Evolutionary conservation across 2,797 vertebrate genomes (phyloP), one percentile per base, ranked within the genome.

Genomic region (Lepilemur septentrionalis): DNA sequence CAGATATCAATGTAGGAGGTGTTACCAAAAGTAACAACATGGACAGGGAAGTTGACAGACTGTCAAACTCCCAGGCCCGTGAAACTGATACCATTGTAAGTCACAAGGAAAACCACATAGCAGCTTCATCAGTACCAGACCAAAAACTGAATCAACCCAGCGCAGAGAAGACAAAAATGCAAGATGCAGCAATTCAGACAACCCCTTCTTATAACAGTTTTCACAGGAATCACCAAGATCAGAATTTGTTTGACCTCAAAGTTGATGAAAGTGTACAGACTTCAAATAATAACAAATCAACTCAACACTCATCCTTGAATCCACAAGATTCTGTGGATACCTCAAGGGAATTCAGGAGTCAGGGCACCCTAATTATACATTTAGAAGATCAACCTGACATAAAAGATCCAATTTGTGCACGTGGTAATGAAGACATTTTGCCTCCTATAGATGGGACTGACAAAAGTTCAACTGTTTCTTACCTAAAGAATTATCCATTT

Each of bases 131-230:
- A 94, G 94, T 90, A n/a, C 94, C 93, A 95, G 92, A 97, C 94
- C 95, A 97, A 84, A 98, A 97, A 91, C 76, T 41, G 93, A 97
- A 96, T 93, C 98, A 96, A 25, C 82, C 90, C 15, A 92, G 3
- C 65, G 48, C 85, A 78, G 98, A 98, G 89, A 96, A 97, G 63
- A 97, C 98, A 70, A 99, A 98, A 98, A 99, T 96, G 96, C 99
- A 99, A 94, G 99, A 99, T 97, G 98, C 97, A 75, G 98, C 98
- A 73, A 99, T 99, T 97, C 99, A 99, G 97, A 97, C 98, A 73
- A 91, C 96, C 59, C 95, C 96, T 55, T 96, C 63, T 2, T 89
- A 93, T 73, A 94, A 96, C 72, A 95, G 75, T 96, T 96, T 98
- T 83, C 88, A 80, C 63, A 96, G 87, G 57, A 92, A 93, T 94